These are phyloP conservation scores for Psilanteris sp. DNA, from an alignment of 1,140 invertebrate genomes.

Conservation along the genomic window DNA sequence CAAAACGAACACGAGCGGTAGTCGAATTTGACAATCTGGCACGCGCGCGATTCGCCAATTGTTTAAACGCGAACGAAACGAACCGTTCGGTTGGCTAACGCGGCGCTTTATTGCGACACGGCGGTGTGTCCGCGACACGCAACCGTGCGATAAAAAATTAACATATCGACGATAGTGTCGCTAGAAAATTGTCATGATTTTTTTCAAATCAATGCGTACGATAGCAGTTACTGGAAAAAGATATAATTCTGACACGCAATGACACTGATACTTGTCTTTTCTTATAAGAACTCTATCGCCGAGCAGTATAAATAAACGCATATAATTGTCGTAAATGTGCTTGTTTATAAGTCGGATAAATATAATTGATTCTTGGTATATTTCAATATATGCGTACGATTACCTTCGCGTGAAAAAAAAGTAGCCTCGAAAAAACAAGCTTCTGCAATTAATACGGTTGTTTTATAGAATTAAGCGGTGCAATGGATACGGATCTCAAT, in stretches of 20 bases:
- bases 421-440: slow-evolving; percentile 4
- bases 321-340: slow-evolving; percentile 39
- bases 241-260: slow-evolving; percentile 37
- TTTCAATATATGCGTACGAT: slow-evolving; percentile 30
- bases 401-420: slow-evolving; percentile 23
- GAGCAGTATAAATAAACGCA: slow-evolving; percentile 24
- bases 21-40: too few species aligned
- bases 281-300: slow-evolving; percentile 40
- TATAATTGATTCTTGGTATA: slow-evolving; percentile 39
- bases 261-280: slow-evolving; percentile 24
- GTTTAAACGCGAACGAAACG: too few species aligned
- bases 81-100: too few species aligned
- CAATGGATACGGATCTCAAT: background rate
- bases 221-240: slow-evolving; percentile 33
- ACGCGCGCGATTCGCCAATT: too few species aligned
- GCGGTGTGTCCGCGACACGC: background rate
- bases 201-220: slow-evolving; percentile 5
- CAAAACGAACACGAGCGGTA: too few species aligned
- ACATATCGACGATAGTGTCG: slow-evolving; percentile 4
- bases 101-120: too few species aligned
- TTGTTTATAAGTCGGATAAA: slow-evolving; percentile 37
- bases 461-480: slow-evolving; percentile 2
- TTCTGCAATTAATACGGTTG: background rate
- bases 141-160: slow-evolving; percentile 7
- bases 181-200: slow-evolving; percentile 14